These are phyloP conservation scores for Malurus splendens DNA, from an alignment of 2,797 vertebrate species.

Conservation along the genomic window DNA sequence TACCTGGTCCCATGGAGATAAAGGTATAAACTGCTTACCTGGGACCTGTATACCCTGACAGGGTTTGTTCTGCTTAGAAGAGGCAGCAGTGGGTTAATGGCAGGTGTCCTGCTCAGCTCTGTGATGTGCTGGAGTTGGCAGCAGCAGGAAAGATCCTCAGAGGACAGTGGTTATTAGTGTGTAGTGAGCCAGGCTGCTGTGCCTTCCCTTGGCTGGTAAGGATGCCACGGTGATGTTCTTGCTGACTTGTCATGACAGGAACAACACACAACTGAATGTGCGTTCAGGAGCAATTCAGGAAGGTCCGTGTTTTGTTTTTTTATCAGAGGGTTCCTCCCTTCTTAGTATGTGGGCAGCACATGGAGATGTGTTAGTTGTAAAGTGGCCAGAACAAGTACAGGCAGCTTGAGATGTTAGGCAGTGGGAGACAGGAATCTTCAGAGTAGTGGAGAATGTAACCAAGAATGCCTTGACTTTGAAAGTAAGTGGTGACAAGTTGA, in stretches of 20 bases:
- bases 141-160: not conserved
- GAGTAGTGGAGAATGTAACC: not conserved
- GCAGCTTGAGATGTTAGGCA: not conserved
- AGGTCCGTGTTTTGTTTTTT: not conserved
- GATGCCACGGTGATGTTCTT: not conserved
- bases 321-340: not conserved
- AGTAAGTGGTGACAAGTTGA: not conserved
- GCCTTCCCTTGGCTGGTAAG: not conserved
- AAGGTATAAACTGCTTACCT: not conserved
- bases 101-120: not conserved
- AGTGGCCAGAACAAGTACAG: not conserved
- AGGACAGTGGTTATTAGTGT: not conserved
- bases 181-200: not conserved
- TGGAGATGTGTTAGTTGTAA: not conserved
- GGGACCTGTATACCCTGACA: not conserved
- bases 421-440: not conserved
- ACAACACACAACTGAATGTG: not conserved
- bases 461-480: not conserved
- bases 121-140: not conserved
- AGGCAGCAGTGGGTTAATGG: not conserved
- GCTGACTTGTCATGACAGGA: fast-evolving
- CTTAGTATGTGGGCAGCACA: not conserved
- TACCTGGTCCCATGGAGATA: not conserved
- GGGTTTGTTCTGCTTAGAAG: not conserved
- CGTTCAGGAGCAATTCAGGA: not conserved